Evolutionary conservation across 2,888 invertebrate species (phyloP).

Genomic region (Scaptomyza cyrtandrae): DNA sequence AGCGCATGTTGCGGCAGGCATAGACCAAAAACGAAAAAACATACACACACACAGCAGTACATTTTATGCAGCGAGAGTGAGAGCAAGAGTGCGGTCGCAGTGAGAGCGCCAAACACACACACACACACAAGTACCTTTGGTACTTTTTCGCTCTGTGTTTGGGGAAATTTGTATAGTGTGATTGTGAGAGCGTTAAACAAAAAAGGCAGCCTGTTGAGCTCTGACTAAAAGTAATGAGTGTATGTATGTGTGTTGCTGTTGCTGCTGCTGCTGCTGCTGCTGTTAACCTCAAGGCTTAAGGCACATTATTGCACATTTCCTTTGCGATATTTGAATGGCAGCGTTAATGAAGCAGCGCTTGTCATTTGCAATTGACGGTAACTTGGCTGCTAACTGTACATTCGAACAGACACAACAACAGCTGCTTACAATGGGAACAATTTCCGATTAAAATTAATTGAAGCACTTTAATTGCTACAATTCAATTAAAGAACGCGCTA

Average conservation of each 20-base stretch:
- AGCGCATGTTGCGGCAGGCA: constrained; percentile 70
- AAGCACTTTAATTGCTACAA: constrained; percentile 81
- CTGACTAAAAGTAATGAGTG: constrained; percentile 20
- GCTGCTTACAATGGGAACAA: constrained; percentile 72
- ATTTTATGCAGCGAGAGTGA: constrained; percentile 41
- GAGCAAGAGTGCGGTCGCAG: constrained; percentile 1
- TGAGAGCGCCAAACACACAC: background rate
- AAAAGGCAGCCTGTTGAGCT: constrained; percentile 76
- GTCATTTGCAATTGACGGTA: constrained; percentile 58
- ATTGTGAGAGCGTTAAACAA: constrained; percentile 23
- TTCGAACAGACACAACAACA: constrained; percentile 17
- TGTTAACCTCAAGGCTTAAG: constrained; percentile 60
- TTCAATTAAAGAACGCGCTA: constrained; percentile 79
- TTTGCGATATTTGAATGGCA: constrained; percentile 63
- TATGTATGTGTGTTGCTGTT: constrained; percentile 12
- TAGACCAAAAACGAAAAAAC: constrained; percentile 21
- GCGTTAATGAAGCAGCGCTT: constrained; percentile 72
- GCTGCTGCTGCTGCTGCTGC: constrained; percentile 34
- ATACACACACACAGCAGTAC: constrained; percentile 13
- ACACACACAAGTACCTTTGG: background rate
- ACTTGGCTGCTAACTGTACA: constrained; percentile 42
- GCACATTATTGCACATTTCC: constrained; percentile 75
- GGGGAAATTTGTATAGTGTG: constrained; percentile 53
- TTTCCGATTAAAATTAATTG: constrained; percentile 81
- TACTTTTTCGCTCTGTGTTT: constrained; percentile 51